These are phyloP conservation scores for Dinocampus coccinellae DNA, from an alignment of 2,888 invertebrate species.

Conservation along the genomic window DNA sequence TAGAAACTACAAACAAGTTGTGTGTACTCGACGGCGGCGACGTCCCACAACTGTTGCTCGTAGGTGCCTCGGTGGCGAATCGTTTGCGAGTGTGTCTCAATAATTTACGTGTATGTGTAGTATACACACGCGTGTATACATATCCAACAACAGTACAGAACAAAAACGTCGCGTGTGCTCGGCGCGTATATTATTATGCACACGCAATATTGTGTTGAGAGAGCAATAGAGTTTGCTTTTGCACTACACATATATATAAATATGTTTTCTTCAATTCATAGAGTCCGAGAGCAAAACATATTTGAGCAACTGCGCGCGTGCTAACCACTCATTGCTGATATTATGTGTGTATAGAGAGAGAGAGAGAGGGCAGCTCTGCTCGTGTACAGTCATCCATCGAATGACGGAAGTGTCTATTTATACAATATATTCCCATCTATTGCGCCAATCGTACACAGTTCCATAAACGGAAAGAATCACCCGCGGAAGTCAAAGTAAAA, in stretches of 20 bases:
- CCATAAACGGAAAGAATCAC: neutral
- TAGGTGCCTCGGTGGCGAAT: neutral
- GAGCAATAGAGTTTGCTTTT: neutral
- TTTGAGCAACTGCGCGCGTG: conserved; percentile 12
- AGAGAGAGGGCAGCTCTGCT: no score
- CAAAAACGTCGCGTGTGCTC: conserved; percentile 17
- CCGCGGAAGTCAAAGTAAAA: neutral
- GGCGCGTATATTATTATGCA: conserved; percentile 18
- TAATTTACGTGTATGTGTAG: neutral
- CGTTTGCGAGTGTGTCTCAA: neutral
- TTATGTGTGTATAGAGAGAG: conserved; percentile 6
- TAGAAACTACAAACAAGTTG: conserved; percentile 2
- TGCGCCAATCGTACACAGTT: conserved; percentile 16
- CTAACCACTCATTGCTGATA: conserved; percentile 20
- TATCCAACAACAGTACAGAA: neutral
- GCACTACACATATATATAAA: neutral
- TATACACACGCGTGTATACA: neutral
- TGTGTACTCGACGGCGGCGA: neutral
- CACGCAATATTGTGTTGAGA: conserved; percentile 30
- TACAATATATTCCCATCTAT: conserved; percentile 44
- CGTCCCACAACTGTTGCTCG: conserved; percentile 10
- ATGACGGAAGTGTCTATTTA: conserved; percentile 57
- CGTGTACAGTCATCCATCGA: conserved; percentile 46
- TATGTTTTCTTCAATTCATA: neutral
- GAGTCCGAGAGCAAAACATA: conserved; percentile 14